Evolutionary conservation across 2,888 invertebrate species (phyloP).

Genomic region (Incurvaria masculella): DNA sequence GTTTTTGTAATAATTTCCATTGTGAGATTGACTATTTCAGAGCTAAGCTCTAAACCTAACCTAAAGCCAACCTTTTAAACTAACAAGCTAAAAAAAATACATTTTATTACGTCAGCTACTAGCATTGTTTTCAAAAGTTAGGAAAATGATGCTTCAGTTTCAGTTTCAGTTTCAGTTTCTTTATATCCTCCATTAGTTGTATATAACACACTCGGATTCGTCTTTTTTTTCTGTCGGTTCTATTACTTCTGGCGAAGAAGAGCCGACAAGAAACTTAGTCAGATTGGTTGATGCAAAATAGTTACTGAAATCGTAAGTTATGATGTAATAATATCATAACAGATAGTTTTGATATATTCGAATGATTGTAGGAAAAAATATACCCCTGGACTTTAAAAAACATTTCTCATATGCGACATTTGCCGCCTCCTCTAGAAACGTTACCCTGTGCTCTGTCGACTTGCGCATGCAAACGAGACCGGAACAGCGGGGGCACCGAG

Average conservation of each 20-base stretch:
- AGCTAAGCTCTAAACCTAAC: slow-evolving; percentile 9
- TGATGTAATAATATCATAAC: no score
- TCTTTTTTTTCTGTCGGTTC: no score
- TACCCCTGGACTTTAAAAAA: no score
- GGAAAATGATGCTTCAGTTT: slow-evolving; percentile 6
- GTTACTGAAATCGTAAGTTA: slow-evolving; percentile 3
- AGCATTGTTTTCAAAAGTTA: slow-evolving; percentile 10
- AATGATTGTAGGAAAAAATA: no score
- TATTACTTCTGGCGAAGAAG: no score
- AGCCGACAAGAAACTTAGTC: no score
- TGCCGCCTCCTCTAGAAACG: neutral
- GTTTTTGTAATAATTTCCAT: no score
- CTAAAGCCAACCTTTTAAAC: slow-evolving; percentile 11
- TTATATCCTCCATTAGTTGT: no score
- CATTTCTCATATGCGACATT: no score
- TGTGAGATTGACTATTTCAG: slow-evolving; percentile 8
- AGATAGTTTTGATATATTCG: no score
- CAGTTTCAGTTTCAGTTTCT: no score
- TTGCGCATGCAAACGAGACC: neutral
- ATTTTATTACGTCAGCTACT: slow-evolving; percentile 12
- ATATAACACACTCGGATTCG: no score
- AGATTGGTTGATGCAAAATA: neutral
- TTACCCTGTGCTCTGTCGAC: neutral
- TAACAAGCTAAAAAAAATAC: slow-evolving; percentile 1
- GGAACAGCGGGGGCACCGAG: neutral